Percentiles rank a stretch among this genome's conserved stretches.
phyloP scores from a whole-genome alignment of 2,888 invertebrate genomes.

The Pogonocherus hispidulus region DNA sequence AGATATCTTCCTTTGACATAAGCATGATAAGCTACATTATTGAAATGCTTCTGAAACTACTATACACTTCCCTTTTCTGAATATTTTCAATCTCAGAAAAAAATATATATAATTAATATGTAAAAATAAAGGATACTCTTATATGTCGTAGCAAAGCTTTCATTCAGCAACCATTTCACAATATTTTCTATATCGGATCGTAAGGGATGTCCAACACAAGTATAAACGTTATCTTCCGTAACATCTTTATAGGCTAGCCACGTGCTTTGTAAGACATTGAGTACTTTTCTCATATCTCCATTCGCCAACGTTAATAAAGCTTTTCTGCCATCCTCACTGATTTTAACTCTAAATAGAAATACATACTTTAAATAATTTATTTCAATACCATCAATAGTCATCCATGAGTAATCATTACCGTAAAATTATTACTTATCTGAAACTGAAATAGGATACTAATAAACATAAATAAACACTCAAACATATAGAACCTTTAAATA shows the following conservation, averaged over 20 bases:
- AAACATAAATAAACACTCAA: no score
- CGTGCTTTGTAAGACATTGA: constrained; percentile 97
- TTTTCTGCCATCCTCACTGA: constrained; percentile 89
- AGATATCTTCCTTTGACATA: no score
- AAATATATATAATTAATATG: neutral
- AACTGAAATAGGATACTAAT: no score
- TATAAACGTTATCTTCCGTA: constrained; percentile 92
- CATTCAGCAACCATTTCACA: constrained; percentile 87
- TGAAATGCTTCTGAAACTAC: no score
- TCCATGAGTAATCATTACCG: no score
- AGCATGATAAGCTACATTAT: no score
- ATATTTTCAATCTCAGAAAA: no score
- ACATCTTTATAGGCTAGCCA: constrained; percentile 92
- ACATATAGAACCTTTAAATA: no score
- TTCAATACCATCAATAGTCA: no score
- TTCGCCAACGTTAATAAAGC: constrained; percentile 91
- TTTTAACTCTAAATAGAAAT: constrained; percentile 77
- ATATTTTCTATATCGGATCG: constrained; percentile 90
- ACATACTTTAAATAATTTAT: no score
- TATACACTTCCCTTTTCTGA: no score
- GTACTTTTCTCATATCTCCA: constrained; percentile 98
- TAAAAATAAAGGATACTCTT: constrained; percentile 74
- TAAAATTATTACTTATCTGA: no score
- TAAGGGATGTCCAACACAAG: constrained; percentile 96
- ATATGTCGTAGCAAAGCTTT: constrained; percentile 81